A percentile compares a stretch with the other conserved stretches of the same genome.
phyloP scores from a whole-genome alignment of 2,113 vertebrate species.

The Arizona elegans region DNA sequence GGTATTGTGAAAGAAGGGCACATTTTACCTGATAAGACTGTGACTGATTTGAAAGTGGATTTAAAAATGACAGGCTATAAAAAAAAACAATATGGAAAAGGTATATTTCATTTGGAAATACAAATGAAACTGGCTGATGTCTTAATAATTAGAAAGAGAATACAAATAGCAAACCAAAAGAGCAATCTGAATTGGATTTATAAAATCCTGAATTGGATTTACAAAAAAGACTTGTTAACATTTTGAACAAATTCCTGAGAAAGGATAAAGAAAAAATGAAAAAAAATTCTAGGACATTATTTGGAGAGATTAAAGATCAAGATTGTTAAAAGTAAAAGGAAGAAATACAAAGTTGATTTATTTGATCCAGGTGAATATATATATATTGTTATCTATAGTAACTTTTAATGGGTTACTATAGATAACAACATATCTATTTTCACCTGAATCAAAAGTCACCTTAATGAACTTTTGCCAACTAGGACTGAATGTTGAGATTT shows the following conservation, averaged over 20 bases:
- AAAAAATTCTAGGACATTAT: background rate
- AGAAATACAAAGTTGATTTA: background rate
- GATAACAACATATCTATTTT: no score
- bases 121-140: background rate
- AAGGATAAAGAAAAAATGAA: background rate
- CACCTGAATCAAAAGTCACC: no score
- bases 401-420: no score
- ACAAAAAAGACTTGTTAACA: background rate
- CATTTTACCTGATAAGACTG: background rate
- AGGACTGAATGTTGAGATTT: background rate
- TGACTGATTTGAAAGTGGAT: background rate
- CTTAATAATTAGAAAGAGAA: background rate
- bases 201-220: background rate
- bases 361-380: background rate
- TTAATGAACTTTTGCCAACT: background rate
- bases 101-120: background rate
- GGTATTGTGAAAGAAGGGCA: background rate
- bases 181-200: background rate
- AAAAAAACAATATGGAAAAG: background rate
- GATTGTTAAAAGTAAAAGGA: background rate
- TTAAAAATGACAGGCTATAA: background rate
- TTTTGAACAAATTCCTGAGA: background rate
- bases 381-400: background rate
- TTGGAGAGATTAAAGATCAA: background rate
- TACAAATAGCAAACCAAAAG: background rate